Evolutionary conservation across 2,113 vertebrate species (phyloP).

Genomic region (Pachypanchax playfairii): DNA sequence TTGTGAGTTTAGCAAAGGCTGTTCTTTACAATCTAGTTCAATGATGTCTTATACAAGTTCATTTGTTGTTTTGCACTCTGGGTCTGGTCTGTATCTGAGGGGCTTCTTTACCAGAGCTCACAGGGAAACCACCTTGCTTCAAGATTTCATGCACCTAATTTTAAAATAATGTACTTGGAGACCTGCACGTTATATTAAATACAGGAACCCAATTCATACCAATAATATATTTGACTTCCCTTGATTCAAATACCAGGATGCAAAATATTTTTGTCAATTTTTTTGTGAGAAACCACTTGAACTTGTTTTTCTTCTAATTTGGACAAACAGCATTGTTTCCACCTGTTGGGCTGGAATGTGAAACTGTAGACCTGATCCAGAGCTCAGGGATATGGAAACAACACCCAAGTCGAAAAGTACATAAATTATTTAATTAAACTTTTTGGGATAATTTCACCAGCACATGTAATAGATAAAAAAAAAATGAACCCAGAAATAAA

Average conservation of each 20-base stretch:
- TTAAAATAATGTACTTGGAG: not conserved
- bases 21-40: slow-evolving; percentile 8
- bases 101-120: not conserved
- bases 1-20: slow-evolving; percentile 15
- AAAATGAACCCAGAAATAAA: slow-evolving; percentile 6
- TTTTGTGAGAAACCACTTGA: too few species aligned
- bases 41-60: not conserved
- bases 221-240: too few species aligned
- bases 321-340: too few species aligned
- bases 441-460: not conserved
- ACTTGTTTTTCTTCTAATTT: slow-evolving; percentile 1
- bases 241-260: too few species aligned
- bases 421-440: not conserved
- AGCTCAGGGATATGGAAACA: too few species aligned
- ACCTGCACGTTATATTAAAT: not conserved
- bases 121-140: not conserved
- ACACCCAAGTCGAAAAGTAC: too few species aligned
- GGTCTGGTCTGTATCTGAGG: not conserved
- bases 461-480: slow-evolving; percentile 28
- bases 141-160: not conserved
- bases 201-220: too few species aligned
- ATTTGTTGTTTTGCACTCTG: not conserved
- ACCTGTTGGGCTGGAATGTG: too few species aligned
- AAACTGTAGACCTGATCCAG: too few species aligned
- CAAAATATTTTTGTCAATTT: not conserved